Evolutionary conservation across 1,140 invertebrate species (phyloP).

Genomic region (Heliothis virescens): DNA sequence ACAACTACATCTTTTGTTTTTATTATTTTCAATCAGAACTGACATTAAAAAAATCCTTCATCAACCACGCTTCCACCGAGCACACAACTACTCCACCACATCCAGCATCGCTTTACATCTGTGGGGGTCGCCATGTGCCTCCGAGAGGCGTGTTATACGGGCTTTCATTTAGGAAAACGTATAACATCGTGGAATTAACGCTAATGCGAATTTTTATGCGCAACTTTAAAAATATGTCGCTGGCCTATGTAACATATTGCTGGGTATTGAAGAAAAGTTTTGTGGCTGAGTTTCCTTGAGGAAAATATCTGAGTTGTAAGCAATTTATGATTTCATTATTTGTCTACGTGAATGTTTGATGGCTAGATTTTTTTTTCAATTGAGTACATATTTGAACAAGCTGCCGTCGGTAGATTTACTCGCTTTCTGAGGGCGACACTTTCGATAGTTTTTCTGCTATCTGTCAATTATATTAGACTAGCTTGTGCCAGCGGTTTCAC

Average conservation of each 20-base stretch:
- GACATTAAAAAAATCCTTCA: too few species aligned
- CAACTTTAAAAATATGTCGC: constrained; percentile 65
- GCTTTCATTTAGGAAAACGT: constrained; percentile 85
- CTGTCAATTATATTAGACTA: too few species aligned
- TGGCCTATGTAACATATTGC: constrained; percentile 13
- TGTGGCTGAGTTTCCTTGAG: background rate
- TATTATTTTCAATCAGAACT: too few species aligned
- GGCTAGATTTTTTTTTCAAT: too few species aligned
- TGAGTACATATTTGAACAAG: too few species aligned
- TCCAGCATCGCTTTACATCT: constrained; percentile 55
- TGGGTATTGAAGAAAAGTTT: constrained; percentile 16
- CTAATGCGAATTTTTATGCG: constrained; percentile 82
- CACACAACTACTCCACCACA: constrained; percentile 30
- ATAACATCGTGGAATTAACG: constrained; percentile 77
- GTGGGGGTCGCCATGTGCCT: constrained; percentile 70
- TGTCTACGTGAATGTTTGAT: too few species aligned
- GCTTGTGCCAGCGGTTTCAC: too few species aligned
- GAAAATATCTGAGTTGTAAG: background rate
- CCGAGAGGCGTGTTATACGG: constrained; percentile 82
- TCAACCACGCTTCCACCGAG: constrained; percentile 3
- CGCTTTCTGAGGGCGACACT: too few species aligned
- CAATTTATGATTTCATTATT: background rate
- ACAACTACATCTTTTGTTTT: too few species aligned
- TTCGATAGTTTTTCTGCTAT: too few species aligned
- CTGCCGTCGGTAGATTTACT: too few species aligned